Conservation (phyloP, 2,888 invertebrate species). For the Miltochrista miniata region DNA sequence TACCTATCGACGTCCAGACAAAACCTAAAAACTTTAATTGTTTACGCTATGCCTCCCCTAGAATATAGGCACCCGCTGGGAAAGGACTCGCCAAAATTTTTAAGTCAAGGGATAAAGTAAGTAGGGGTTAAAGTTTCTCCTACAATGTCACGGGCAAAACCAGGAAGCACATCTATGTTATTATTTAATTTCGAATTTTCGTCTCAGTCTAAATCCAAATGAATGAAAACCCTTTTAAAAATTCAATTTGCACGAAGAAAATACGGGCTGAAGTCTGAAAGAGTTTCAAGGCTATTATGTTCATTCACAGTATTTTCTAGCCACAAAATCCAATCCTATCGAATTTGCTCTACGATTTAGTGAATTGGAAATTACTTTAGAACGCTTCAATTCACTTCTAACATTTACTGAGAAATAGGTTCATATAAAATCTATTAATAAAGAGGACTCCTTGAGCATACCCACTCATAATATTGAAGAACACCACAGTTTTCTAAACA, state of each 20-base stretch:
- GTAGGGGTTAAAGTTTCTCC: no score
- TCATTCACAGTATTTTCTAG: constrained; percentile 21
- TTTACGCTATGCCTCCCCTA: no score
- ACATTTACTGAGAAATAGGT: constrained; percentile 42
- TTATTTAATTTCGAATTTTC: background rate
- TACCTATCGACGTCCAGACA: no score
- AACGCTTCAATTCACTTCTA: constrained; percentile 34
- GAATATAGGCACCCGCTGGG: no score
- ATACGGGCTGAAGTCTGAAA: constrained; percentile 10
- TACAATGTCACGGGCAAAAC: no score
- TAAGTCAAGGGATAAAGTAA: no score
- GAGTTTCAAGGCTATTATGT: constrained; percentile 17
- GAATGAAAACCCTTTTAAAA: constrained; percentile 8
- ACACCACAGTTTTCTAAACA: no score
- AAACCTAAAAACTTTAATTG: no score
- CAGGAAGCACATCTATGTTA: background rate
- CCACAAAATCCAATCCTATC: constrained; percentile 21
- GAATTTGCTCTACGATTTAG: constrained; percentile 31
- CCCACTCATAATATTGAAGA: no score
- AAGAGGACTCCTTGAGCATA: no score
- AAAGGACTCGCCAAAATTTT: no score
- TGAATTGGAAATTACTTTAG: constrained; percentile 43
- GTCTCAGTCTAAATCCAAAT: background rate
- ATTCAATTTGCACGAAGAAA: constrained; percentile 12
- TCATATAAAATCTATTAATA: no score